Evolutionary conservation across 2,113 vertebrate species (phyloP), one percentile per base, ranked within the genome.

Genomic region (Prinia subflava): DNA sequence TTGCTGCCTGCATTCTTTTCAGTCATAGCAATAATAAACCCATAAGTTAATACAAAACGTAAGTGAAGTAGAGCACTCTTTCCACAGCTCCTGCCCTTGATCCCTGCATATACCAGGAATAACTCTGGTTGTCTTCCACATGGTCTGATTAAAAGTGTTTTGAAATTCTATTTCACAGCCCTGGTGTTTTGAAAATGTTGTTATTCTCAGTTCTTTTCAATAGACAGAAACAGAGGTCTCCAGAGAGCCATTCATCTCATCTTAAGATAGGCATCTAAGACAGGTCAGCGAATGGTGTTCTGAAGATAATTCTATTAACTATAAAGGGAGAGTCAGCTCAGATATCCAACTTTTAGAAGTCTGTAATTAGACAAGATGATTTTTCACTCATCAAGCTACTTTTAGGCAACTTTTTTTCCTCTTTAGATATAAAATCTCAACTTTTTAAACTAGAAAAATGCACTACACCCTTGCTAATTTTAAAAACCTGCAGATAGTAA

Each of bases 281-380:
- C 25, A 93, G 94, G 91, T 81, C 83, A 95, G 56, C 15, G 83
- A 90, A 83, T 13, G 41, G 50, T 77, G 64, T 81, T 92, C 86
- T 94, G 73, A 90, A 92, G 86, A 80, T 77, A 7, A 63, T 81
- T 63, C 59, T 87, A 57, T 93, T 86, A 95, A 90, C 30, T 92
- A 86, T 35, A 95, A 94, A 92, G 47, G 19, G 17, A 83, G 8
- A 39, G 9, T 19, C 86, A 33, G 75, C 50, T 94, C 69, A 68
- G 70, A 83, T 86, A 83, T 44, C 57, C 56, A 60, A 64, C 78
- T 87, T 79, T 65, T 16, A 83, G 63, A 93, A 95, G 71, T 70
- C 50, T 74, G 46, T 86, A 89, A 89, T 95, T 90, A 90, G 91
- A 23, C 35, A 85, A 74, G 60, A 59, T 37, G 13, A 86, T 74